Conservation (phyloP, 2,113 vertebrate genomes). For the Calonectris borealis region DNA sequence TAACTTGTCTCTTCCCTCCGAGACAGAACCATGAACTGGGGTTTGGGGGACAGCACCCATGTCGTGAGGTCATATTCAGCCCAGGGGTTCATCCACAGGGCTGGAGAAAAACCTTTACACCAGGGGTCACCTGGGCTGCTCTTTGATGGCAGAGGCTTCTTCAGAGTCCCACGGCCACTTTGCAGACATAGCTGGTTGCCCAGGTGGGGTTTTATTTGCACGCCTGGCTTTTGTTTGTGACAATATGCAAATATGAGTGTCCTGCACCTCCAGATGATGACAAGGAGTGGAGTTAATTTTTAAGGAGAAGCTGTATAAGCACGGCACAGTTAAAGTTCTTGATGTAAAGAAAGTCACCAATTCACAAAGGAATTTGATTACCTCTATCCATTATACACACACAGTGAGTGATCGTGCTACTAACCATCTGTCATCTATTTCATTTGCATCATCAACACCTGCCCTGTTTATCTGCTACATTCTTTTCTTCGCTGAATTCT, state of each 20-base stretch:
- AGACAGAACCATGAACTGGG: not conserved
- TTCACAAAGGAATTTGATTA: constrained; percentile 99
- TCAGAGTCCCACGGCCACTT: not conserved
- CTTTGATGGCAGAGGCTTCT: not conserved
- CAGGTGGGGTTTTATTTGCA: constrained; percentile 31
- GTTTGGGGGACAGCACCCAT: not conserved
- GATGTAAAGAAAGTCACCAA: constrained; percentile 95
- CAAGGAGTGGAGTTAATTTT: constrained; percentile 47
- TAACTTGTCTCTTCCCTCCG: not conserved
- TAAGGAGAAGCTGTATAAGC: constrained; percentile 52
- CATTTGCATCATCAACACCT: constrained; percentile 99
- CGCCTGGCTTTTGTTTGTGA: not conserved
- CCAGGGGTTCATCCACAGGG: not conserved
- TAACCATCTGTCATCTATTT: constrained; percentile 99
- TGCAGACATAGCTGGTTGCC: constrained; percentile 9
- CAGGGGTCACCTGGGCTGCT: not conserved
- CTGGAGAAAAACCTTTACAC: not conserved
- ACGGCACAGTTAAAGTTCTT: constrained; percentile 80
- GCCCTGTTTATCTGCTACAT: constrained; percentile 96
- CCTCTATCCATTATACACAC: constrained; percentile 99
- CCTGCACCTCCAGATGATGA: constrained; percentile 44
- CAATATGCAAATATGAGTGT: constrained; percentile 42
- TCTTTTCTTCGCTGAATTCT: constrained; percentile 84
- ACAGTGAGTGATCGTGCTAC: constrained; percentile 93
- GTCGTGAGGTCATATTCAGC: not conserved